Evolutionary conservation across 1,140 invertebrate species (phyloP).

Genomic region (Pseudachorutes palmiensis): DNA sequence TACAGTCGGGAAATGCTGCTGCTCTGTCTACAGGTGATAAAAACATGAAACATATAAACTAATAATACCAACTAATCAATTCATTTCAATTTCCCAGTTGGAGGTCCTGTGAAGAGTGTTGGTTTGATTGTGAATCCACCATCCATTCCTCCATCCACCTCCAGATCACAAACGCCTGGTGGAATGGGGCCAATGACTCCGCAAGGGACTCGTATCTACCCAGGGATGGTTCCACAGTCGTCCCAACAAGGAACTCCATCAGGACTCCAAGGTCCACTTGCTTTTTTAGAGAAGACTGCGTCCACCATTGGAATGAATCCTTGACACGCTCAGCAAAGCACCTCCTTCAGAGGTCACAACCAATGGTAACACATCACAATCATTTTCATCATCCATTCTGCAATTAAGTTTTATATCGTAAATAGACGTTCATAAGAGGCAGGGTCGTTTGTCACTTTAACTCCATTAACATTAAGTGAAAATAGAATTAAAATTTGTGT

Average conservation of each 20-base stretch:
- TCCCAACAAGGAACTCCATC: conserved; percentile 37
- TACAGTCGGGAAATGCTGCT: conserved; percentile 44
- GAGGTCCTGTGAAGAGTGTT: not conserved
- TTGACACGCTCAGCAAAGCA: no score
- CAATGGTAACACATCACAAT: no score
- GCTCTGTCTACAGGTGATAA: not conserved
- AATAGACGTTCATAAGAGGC: no score
- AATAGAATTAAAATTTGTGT: no score
- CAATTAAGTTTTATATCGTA: no score
- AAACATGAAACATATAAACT: no score
- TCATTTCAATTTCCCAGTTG: not conserved
- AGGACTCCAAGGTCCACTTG: conserved; percentile 61
- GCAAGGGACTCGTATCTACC: conserved; percentile 43
- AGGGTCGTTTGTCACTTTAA: no score
- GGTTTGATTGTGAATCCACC: conserved; percentile 2
- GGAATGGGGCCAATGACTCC: conserved; percentile 41
- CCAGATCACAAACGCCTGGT: conserved; percentile 39
- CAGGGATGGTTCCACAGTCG: conserved; percentile 39
- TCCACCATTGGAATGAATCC: conserved; percentile 65
- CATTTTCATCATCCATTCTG: no score
- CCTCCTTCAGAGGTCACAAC: no score
- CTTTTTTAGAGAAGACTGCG: conserved; percentile 69
- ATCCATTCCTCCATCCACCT: conserved; percentile 26
- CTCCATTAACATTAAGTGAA: no score
- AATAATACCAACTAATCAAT: no score